Evolutionary conservation across 2,113 vertebrate genomes (phyloP), one percentile per base, ranked within the genome.

Genomic region (Thryonomys swinderianus): DNA sequence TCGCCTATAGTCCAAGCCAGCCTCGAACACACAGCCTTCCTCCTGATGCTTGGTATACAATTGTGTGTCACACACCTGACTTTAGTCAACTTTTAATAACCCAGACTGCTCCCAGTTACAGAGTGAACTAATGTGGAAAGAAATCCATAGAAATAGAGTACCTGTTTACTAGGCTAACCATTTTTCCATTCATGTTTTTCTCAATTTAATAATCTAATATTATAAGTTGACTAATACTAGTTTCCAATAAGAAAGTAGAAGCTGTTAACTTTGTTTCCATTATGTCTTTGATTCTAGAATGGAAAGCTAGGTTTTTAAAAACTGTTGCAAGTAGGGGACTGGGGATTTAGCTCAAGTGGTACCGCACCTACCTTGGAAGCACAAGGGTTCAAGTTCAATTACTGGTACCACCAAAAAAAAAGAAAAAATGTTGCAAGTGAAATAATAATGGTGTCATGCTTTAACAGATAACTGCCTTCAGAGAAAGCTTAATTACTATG

Each of bases 181-280:
- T 25, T 59, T 86, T 59, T 51, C 30, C 91, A 11, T 69, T 89
- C 23, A n/a, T 79, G 93, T 81, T 71, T 7, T 12, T 48, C 5
- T 87, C 42, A 80, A 12, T 69, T 67, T 74, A 80, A 45, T 79
- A 94, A 96, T 12, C 48, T 48, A 67, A 71, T 83, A 37, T 55
- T 87, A 87, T 64, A 84, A 66, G 90, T 76, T 67, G 64, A 84
- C 9, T 81, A 95, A 81, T 64, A 78, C 59, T 80, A 69, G 37
- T 81, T 76, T 94, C 88, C 34, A 87, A 45, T 51, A 85, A 62
- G 92, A 92, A 92, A 76, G 23, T 13, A 91, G 45, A 82, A 80
- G 23, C 25, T 88, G 2, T 34, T 53, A 73, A 32, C 78, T 55
- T 71, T 27, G 17, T 74, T 90, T 92, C 79, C 80, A 69, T 66